A percentile compares a stretch with the other conserved stretches of the same genome.
Conservation (phyloP, 1,140 invertebrate species). For the Antheraea pernyi region DNA sequence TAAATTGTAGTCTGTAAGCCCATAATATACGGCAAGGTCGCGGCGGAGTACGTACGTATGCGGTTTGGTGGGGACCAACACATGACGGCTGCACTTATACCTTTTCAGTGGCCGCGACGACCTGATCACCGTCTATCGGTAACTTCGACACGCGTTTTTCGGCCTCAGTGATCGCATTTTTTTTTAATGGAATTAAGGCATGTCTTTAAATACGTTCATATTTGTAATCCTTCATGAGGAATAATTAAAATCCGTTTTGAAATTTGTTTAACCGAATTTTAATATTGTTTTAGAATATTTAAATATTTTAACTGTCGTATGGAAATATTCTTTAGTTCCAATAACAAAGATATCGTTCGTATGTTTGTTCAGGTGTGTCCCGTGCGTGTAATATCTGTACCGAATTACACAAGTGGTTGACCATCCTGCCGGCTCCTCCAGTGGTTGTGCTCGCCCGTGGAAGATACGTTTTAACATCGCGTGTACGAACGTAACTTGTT, state of each 20-base stretch:
- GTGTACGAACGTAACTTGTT: conserved; percentile 18
- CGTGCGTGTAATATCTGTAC: conserved; percentile 15
- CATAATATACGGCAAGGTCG: conserved; percentile 73
- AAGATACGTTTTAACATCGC: neutral
- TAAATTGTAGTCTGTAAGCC: conserved; percentile 71
- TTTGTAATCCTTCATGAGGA: neutral
- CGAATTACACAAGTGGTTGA: conserved; percentile 30
- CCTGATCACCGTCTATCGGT: conserved; percentile 9
- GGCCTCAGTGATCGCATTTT: neutral
- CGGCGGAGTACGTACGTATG: conserved; percentile 19
- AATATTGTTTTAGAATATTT: neutral
- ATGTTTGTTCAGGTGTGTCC: conserved; percentile 36
- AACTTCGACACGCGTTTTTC: neutral
- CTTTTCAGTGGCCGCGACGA: conserved; percentile 54
- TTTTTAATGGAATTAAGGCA: neutral
- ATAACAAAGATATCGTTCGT: conserved; percentile 12
- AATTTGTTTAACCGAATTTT: neutral
- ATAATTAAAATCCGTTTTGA: neutral
- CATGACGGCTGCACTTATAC: conserved; percentile 50
- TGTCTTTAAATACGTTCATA: neutral
- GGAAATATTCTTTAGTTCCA: neutral
- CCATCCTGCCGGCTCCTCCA: conserved; percentile 12
- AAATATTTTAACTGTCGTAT: neutral
- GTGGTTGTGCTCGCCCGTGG: neutral
- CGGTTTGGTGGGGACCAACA: conserved; percentile 48